Evolutionary conservation across 2,113 vertebrate genomes (phyloP).

Genomic region (Neodon shergylaensis): DNA sequence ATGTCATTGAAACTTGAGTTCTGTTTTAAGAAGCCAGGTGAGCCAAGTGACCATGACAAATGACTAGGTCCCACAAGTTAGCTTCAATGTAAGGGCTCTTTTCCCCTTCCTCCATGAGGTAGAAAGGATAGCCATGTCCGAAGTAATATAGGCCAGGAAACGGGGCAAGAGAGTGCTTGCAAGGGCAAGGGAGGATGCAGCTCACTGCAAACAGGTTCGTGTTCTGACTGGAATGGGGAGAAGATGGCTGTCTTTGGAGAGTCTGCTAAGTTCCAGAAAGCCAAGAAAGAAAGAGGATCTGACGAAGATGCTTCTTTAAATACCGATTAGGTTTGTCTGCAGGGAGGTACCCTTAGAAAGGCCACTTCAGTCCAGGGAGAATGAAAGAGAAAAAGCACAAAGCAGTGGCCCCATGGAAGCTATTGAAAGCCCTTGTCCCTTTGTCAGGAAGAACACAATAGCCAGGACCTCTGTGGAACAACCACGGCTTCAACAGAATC

Average conservation of each 20-base stretch:
- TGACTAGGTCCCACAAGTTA: background rate
- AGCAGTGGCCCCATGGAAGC: constrained; percentile 57
- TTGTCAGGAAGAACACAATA: constrained; percentile 30
- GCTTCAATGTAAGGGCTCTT: background rate
- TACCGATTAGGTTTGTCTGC: constrained; percentile 1
- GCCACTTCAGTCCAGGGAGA: constrained; percentile 19
- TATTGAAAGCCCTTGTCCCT: constrained; percentile 48
- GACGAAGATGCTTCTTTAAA: constrained; percentile 47
- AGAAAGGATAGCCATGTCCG: background rate
- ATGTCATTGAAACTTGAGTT: background rate
- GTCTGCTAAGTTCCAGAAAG: background rate
- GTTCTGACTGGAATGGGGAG: background rate
- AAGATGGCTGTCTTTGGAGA: background rate
- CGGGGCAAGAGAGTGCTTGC: background rate
- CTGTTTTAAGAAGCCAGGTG: background rate
- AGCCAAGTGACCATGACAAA: background rate
- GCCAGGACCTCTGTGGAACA: constrained; percentile 50
- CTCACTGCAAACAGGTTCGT: background rate
- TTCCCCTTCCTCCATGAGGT: background rate
- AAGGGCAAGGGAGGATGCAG: background rate
- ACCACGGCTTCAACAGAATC: constrained; percentile 63
- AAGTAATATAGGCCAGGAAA: background rate
- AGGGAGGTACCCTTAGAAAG: constrained; percentile 36
- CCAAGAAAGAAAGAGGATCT: background rate
- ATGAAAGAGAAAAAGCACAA: background rate